Evolutionary conservation across 1,140 invertebrate species (phyloP).

Genomic region (Temnothorax curvispinosus): DNA sequence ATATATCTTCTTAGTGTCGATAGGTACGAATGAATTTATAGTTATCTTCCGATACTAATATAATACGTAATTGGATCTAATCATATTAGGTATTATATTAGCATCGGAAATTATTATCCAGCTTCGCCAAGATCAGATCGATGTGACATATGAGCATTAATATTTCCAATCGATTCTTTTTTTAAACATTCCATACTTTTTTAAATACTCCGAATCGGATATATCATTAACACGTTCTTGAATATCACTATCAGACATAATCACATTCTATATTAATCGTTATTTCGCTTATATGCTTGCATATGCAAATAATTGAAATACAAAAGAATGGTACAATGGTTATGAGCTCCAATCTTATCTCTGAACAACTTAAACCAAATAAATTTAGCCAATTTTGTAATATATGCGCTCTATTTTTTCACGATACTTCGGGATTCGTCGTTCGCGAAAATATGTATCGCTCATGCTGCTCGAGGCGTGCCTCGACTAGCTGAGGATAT

Average conservation of each 20-base stretch:
- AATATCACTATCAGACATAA: background rate
- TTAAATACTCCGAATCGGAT: background rate
- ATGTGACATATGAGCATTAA: background rate
- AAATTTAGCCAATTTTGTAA: background rate
- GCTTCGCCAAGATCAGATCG: background rate
- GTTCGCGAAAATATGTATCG: constrained; percentile 15
- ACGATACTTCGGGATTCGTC: background rate
- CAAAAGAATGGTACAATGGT: background rate
- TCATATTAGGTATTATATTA: constrained; percentile 19
- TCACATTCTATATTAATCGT: background rate
- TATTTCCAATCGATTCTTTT: background rate
- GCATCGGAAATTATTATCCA: constrained; percentile 17
- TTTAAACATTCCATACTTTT: background rate
- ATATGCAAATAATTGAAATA: background rate
- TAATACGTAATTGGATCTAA: background rate
- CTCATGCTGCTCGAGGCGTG: background rate
- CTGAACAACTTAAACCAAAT: background rate
- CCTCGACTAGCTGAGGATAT: constrained; percentile 39
- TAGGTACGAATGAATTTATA: constrained; percentile 48
- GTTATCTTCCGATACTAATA: background rate
- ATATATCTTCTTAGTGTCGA: constrained; percentile 68
- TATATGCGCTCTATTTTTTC: background rate
- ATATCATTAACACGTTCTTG: background rate
- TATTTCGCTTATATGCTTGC: background rate
- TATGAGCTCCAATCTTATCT: background rate